Evolutionary conservation across 1,140 invertebrate genomes (phyloP), one percentile per base, ranked within the genome.

Genomic region (Leucophenga varia): DNA sequence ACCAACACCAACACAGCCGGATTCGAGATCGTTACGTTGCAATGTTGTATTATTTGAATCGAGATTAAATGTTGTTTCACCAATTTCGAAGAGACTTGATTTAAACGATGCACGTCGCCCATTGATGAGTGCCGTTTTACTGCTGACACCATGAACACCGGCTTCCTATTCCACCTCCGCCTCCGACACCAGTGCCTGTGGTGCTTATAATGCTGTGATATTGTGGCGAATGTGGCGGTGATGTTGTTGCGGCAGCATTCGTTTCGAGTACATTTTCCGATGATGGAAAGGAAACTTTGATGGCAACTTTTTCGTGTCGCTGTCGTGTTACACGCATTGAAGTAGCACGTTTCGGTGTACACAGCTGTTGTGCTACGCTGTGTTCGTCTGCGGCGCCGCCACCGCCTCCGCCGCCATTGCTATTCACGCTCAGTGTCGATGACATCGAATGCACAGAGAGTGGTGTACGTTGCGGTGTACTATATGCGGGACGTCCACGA

Each of bases 221-320:
- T 25, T 67, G 77, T 2, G 81, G 78, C 52, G 82, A 80, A 18
- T 79, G 79, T 10, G 79, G 83, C 0, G 82, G 78, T 46, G 61
- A 49, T 20, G 54, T 21, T 49, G 84, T 81, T 59, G 6, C 74
- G 77, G 2, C 72, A 54, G 17, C 78, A 63, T 43, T 76, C 73
- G 18, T 52, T 56, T 69, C 67, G 25, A 72, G 44, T 44, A 88
- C 81, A 55, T 87, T 87, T 52, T 91, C 88, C 36, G 82, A 86
- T 38, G 86, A 89, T 12, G 88, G 88, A 74, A 90, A 90, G 5
- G 87, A 89, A 1, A 90, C 87, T 49, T 86, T 89, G 47, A 90
- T 90, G 65, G 89, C 89, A 46, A 91, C 84, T 63, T 86, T 86
- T 48, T 90, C 88, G 64, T 86, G 84, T 2, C 80, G 78, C 52